phyloP scores from a whole-genome alignment of 2,888 invertebrate species.

The Scelioninae gen. 1 region DNA sequence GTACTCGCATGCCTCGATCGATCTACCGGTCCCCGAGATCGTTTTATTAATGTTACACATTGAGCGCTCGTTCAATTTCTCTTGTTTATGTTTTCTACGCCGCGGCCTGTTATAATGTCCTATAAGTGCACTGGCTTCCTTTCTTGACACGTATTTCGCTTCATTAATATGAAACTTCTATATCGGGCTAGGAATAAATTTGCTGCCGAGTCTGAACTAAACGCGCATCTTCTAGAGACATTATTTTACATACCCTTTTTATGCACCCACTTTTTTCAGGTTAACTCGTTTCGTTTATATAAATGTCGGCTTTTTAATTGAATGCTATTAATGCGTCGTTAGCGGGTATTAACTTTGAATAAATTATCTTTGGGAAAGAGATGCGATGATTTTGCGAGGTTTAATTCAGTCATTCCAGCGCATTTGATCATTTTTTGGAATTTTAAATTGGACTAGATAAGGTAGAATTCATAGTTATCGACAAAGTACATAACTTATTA shows the following conservation, averaged over 20 bases:
- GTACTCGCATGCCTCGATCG: constrained; percentile 69
- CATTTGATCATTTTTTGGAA: too few relatives aligned
- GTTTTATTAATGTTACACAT: constrained; percentile 67
- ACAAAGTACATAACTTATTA: too few relatives aligned
- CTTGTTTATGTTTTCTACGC: constrained; percentile 64
- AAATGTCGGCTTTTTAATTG: constrained; percentile 27
- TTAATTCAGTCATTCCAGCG: neutral
- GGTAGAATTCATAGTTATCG: too few relatives aligned
- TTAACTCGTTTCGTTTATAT: constrained; percentile 35
- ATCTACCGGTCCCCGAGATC: constrained; percentile 65
- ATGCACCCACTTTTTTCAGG: neutral
- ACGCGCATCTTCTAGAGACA: constrained; percentile 42
- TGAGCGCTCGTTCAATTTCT: constrained; percentile 61
- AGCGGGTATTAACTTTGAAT: constrained; percentile 19
- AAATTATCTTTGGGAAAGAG: neutral
- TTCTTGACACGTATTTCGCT: constrained; percentile 65
- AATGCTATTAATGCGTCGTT: constrained; percentile 32
- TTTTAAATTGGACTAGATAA: too few relatives aligned
- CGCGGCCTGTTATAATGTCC: constrained; percentile 62
- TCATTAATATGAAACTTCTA: constrained; percentile 67
- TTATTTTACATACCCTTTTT: constrained; percentile 42
- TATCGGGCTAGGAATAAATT: constrained; percentile 62
- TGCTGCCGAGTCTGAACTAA: constrained; percentile 43
- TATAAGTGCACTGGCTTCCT: constrained; percentile 64
- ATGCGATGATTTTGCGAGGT: neutral